These are phyloP conservation scores for Syngnathus scovelli DNA, from an alignment of 2,113 vertebrate species.

Conservation along the genomic window DNA sequence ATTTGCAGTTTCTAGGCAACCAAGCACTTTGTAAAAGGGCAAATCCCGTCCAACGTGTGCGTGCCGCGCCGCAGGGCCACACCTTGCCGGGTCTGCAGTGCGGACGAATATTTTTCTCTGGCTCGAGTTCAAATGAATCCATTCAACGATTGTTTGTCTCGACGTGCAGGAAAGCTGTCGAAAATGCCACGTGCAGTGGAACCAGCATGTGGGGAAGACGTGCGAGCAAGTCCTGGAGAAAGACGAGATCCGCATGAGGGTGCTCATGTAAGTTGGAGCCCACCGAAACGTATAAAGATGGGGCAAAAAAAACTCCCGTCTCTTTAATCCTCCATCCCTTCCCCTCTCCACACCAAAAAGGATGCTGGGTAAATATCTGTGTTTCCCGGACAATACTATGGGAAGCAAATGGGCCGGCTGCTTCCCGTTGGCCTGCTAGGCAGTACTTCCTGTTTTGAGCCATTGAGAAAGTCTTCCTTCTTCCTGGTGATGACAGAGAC, in stretches of 20 bases:
- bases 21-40: constrained; percentile 29
- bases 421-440: constrained; percentile 55
- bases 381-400: constrained; percentile 39
- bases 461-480: constrained; percentile 15
- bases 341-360: constrained; percentile 6
- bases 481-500: constrained; percentile 50
- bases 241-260: constrained; percentile 90
- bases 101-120: neutral
- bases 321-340: neutral
- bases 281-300: neutral
- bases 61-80: constrained; percentile 40
- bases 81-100: constrained; percentile 34
- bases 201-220: constrained; percentile 87
- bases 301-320: neutral
- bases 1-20: constrained; percentile 72
- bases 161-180: constrained; percentile 84
- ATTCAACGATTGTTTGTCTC: neutral
- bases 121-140: neutral
- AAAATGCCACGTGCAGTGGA: constrained; percentile 93
- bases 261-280: constrained; percentile 80
- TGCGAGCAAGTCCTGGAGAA: constrained; percentile 89
- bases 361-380: constrained; percentile 38
- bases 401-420: constrained; percentile 55
- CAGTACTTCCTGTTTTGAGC: constrained; percentile 68
- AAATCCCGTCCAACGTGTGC: constrained; percentile 13